These are phyloP conservation scores for Stichopus horrens DNA, from an alignment of 53 echinoderm and acorn worm genomes.

Conservation along the genomic window DNA sequence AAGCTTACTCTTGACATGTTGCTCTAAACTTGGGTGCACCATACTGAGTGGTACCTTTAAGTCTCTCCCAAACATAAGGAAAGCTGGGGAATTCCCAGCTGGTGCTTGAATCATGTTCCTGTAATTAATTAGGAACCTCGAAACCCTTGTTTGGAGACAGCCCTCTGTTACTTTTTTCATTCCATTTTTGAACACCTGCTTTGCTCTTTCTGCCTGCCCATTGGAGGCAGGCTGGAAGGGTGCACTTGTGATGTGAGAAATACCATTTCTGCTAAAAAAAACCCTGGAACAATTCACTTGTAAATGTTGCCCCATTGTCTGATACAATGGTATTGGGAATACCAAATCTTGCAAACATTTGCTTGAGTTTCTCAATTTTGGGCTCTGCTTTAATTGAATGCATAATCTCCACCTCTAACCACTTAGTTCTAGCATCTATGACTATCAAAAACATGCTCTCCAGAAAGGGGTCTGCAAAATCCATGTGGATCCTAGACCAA, in stretches of 20 bases:
- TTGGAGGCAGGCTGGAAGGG: conserved; percentile 43
- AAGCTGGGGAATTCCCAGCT: conserved; percentile 9
- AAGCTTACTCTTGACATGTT: not conserved
- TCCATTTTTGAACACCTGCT: conserved; percentile 38
- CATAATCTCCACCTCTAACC: not conserved
- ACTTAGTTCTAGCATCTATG: conserved; percentile 45
- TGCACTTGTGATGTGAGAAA: conserved; percentile 1
- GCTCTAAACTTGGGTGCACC: not conserved
- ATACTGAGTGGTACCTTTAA: not conserved
- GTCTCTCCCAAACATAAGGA: not conserved
- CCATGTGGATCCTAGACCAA: conserved; percentile 61
- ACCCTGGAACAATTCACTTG: conserved; percentile 3
- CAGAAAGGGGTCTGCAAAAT: conserved; percentile 60
- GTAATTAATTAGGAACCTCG: conserved; percentile 33
- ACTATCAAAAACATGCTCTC: conserved; percentile 57
- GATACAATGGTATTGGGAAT: conserved; percentile 24
- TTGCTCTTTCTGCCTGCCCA: conserved; percentile 39
- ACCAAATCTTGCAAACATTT: conserved; percentile 31
- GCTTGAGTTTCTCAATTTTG: conserved; percentile 12
- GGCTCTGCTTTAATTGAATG: not conserved
- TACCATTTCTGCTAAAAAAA: conserved; percentile 2
- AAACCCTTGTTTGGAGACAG: not conserved
- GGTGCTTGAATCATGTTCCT: conserved; percentile 8
- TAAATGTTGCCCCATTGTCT: conserved; percentile 38
- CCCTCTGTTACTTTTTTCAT: conserved; percentile 35